These are phyloP conservation scores for Nephrotoma appendiculata DNA, from an alignment of 2,888 invertebrate species.

Conservation along the genomic window DNA sequence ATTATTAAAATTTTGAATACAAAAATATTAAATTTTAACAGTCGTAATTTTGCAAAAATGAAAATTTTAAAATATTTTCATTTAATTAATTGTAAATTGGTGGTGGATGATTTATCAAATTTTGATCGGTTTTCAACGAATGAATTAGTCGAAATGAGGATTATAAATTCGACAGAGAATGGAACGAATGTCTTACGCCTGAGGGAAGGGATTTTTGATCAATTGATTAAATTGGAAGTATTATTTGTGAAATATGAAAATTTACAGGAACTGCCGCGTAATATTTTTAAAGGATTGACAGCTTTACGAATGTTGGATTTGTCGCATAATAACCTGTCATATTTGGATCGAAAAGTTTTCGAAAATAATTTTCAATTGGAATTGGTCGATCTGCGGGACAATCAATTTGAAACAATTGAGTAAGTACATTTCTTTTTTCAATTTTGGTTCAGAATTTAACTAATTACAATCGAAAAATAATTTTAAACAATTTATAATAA, in stretches of 20 bases:
- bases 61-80: not conserved
- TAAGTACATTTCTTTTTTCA: not conserved
- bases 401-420: not conserved
- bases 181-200: not conserved
- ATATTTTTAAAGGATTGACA: not conserved
- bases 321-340: not conserved
- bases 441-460: not conserved
- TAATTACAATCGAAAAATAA: not conserved
- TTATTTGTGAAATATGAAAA: not conserved
- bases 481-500: not conserved
- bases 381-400: not conserved
- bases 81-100: not conserved
- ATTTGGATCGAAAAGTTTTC: not conserved
- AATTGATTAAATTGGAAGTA: not conserved
- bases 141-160: not conserved
- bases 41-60: not conserved
- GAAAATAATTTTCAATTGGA: not conserved
- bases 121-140: not conserved
- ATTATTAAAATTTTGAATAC: not conserved
- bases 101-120: not conserved
- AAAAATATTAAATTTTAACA: not conserved
- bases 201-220: not conserved
- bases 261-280: not conserved
- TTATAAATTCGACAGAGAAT: not conserved
- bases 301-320: not conserved